A percentile compares a stretch with the other conserved stretches of the same genome.
phyloP scores from a whole-genome alignment of 2,888 invertebrate species.

The Melanargia galathea region DNA sequence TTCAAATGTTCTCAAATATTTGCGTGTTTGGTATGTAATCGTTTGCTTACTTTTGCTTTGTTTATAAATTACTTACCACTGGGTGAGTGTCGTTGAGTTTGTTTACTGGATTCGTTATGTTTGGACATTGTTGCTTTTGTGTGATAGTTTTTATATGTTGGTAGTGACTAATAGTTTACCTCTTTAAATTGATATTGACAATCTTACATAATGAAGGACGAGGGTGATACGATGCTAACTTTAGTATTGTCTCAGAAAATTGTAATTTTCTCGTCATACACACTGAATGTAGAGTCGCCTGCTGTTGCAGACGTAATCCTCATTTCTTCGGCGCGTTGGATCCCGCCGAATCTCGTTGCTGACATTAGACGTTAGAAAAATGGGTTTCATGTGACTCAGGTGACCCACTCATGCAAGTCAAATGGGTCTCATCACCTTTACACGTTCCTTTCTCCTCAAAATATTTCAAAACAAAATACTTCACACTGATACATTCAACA shows the following conservation, averaged over 20 bases:
- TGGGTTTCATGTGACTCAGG: too few relatives aligned
- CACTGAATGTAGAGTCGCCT: too few relatives aligned
- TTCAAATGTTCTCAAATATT: constrained; percentile 37
- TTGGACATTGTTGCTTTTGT: constrained; percentile 7
- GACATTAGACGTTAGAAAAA: too few relatives aligned
- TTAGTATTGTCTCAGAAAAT: background rate
- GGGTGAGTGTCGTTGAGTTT: constrained; percentile 22
- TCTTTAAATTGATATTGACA: background rate
- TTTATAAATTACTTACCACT: constrained; percentile 36
- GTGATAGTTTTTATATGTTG: constrained; percentile 15
- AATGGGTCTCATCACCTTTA: too few relatives aligned
- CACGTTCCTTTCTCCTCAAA: background rate
- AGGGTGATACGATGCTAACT: background rate
- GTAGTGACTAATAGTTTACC: constrained; percentile 12
- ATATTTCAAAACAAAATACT: constrained; percentile 10
- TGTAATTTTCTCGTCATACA: background rate
- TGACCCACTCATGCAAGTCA: too few relatives aligned
- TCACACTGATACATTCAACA: background rate
- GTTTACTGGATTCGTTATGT: constrained; percentile 20
- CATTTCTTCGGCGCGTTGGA: too few relatives aligned
- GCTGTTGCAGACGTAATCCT: too few relatives aligned
- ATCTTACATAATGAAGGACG: background rate
- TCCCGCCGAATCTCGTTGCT: too few relatives aligned
- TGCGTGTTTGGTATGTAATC: constrained; percentile 30
- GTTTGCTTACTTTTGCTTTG: constrained; percentile 34